phyloP scores from a whole-genome alignment of 1,140 invertebrate species.

The Drosophila ficusphila region DNA sequence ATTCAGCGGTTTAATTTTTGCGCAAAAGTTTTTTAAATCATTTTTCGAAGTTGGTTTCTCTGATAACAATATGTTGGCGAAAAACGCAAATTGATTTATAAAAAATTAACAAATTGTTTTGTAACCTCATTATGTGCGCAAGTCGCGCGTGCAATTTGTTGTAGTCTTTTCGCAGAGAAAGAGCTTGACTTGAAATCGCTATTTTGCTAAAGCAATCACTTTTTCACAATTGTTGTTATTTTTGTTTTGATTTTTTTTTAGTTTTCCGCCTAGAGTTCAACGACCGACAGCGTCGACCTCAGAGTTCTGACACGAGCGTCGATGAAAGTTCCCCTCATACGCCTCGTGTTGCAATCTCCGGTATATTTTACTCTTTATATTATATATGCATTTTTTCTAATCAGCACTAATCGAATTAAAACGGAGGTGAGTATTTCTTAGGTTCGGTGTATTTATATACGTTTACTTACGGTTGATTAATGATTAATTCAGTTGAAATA shows the following conservation, averaged over 20 bases:
- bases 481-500: background rate
- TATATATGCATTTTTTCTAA: slow-evolving; percentile 47
- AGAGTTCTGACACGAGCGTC: slow-evolving; percentile 72
- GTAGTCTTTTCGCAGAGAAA: slow-evolving; percentile 19
- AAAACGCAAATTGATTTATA: slow-evolving; percentile 66
- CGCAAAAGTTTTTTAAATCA: slow-evolving; percentile 41
- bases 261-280: slow-evolving; percentile 67
- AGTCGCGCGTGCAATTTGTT: slow-evolving; percentile 52
- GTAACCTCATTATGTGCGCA: slow-evolving; percentile 67
- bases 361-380: slow-evolving; percentile 6
- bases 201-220: slow-evolving; percentile 57
- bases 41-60: slow-evolving; percentile 36
- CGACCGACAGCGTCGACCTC: slow-evolving; percentile 70
- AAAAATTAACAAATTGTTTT: slow-evolving; percentile 44
- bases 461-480: background rate
- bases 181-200: slow-evolving; percentile 41
- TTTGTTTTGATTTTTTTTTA: slow-evolving; percentile 33
- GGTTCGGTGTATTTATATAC: background rate
- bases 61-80: slow-evolving; percentile 64
- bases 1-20: slow-evolving; percentile 65
- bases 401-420: slow-evolving; percentile 52
- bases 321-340: slow-evolving; percentile 10
- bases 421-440: slow-evolving; percentile 1
- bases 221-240: slow-evolving; percentile 44
- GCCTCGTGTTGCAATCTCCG: slow-evolving; percentile 62